Evolutionary conservation across 2,888 invertebrate genomes (phyloP).

Genomic region (Erebia aethiops): DNA sequence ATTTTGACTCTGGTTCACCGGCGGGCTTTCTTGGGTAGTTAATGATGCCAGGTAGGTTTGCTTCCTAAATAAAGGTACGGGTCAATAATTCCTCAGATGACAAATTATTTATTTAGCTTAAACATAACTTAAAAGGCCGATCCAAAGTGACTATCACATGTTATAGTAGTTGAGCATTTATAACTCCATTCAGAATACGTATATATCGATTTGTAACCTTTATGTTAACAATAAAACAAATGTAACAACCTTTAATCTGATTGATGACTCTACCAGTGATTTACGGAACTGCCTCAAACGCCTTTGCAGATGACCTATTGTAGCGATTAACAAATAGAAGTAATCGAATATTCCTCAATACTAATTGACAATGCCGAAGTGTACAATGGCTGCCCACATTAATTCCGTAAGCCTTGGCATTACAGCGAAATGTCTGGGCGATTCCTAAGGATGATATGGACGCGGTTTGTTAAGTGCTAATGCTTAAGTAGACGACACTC

Average conservation of each 20-base stretch:
- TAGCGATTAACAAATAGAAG: slow-evolving; percentile 45
- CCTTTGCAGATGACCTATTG: slow-evolving; percentile 36
- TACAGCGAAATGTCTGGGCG: slow-evolving; percentile 61
- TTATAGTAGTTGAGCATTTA: not conserved
- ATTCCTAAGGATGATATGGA: slow-evolving; percentile 71
- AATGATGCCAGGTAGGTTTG: not conserved
- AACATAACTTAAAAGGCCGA: too few relatives aligned
- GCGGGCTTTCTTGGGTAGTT: not conserved
- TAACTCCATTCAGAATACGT: slow-evolving; percentile 2
- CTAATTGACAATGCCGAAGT: slow-evolving; percentile 63
- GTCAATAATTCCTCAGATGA: too few relatives aligned
- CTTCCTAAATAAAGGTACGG: too few relatives aligned
- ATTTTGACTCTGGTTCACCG: not conserved
- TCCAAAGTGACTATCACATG: not conserved
- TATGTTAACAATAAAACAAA: slow-evolving; percentile 26
- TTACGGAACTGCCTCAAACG: slow-evolving; percentile 35
- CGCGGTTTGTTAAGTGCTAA: slow-evolving; percentile 64
- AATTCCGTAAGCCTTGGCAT: slow-evolving; percentile 71
- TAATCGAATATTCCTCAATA: slow-evolving; percentile 58
- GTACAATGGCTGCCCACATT: slow-evolving; percentile 72
- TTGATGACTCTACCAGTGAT: slow-evolving; percentile 30
- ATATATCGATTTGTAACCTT: slow-evolving; percentile 27
- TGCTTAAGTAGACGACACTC: slow-evolving; percentile 55
- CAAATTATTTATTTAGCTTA: too few relatives aligned
- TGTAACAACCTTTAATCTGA: slow-evolving; percentile 32